Conservation (phyloP, 2,113 vertebrate genomes). For the Perognathus longimembris region DNA sequence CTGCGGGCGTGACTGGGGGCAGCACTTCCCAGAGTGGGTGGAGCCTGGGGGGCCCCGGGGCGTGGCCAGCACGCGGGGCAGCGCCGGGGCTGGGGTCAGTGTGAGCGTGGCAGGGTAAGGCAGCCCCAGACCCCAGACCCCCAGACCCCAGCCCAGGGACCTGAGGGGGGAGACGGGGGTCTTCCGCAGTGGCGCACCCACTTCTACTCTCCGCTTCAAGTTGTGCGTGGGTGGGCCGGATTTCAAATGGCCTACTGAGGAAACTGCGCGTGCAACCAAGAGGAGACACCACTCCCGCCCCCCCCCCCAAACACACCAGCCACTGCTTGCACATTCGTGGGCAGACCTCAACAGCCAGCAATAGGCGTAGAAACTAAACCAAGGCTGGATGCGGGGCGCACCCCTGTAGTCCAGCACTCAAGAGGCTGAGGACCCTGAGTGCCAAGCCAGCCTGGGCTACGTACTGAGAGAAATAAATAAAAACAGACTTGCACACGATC, state of each 20-base stretch:
- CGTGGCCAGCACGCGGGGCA: too few species aligned
- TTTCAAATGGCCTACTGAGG: fast-evolving
- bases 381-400: too few species aligned
- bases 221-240: fast-evolving
- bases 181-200: too few species aligned
- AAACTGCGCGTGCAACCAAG: background rate
- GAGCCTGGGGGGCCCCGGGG: background rate
- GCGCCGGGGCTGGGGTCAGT: too few species aligned
- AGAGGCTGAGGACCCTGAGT: too few species aligned
- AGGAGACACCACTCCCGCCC: background rate
- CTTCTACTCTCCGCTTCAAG: background rate
- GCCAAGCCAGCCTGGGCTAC: too few species aligned
- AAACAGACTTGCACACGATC: background rate
- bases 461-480: too few species aligned
- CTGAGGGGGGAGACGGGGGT: background rate
- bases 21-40: background rate
- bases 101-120: background rate
- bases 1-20: too few species aligned
- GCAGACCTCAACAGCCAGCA: background rate
- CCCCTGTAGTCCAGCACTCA: too few species aligned
- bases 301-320: background rate
- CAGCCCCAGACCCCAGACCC: background rate
- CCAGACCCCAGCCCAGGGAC: background rate
- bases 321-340: fast-evolving
- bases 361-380: background rate